Evolutionary conservation across 2,797 vertebrate genomes (phyloP).

Genomic region (Chaunax sp.): DNA sequence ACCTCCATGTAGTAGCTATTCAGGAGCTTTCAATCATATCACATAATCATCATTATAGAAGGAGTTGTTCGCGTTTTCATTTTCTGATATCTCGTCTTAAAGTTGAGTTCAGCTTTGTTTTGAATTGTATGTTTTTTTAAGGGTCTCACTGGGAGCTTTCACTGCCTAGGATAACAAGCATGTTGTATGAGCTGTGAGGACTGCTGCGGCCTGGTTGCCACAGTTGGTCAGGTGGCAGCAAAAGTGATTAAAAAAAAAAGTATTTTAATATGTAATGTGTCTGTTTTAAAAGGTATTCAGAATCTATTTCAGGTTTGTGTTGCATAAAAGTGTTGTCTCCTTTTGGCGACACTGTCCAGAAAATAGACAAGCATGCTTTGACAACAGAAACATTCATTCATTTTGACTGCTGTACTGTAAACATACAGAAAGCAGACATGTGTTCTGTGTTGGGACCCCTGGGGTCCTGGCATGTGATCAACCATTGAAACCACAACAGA

Average conservation of each 20-base stretch:
- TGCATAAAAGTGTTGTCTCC: constrained; percentile 37
- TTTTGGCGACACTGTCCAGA: constrained; percentile 61
- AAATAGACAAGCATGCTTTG: constrained; percentile 63
- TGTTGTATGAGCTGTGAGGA: constrained; percentile 15
- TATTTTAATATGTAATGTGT: constrained; percentile 16
- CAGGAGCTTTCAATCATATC: too few relatives aligned
- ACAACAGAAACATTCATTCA: constrained; percentile 69
- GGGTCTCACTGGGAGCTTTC: constrained; percentile 2
- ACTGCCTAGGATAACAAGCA: constrained; percentile 15
- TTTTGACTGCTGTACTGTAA: constrained; percentile 73
- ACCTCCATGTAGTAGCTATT: too few relatives aligned
- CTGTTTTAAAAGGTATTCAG: constrained; percentile 24
- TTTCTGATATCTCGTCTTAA: too few relatives aligned
- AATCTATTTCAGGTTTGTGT: constrained; percentile 48
- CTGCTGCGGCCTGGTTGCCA: constrained; percentile 1
- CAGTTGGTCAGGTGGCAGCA: constrained; percentile 7
- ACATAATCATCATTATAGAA: too few relatives aligned
- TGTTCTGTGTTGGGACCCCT: constrained; percentile 78
- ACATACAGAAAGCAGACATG: constrained; percentile 77
- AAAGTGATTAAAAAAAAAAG: neutral
- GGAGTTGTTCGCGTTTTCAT: too few relatives aligned
- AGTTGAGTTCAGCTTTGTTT: too few relatives aligned
- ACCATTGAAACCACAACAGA: constrained; percentile 80
- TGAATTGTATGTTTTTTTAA: too few relatives aligned
- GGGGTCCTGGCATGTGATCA: constrained; percentile 74